Conservation (phyloP, 30 jellyfish, hydroid and myxozoan genomes). For the Nemopilema nomurai region DNA sequence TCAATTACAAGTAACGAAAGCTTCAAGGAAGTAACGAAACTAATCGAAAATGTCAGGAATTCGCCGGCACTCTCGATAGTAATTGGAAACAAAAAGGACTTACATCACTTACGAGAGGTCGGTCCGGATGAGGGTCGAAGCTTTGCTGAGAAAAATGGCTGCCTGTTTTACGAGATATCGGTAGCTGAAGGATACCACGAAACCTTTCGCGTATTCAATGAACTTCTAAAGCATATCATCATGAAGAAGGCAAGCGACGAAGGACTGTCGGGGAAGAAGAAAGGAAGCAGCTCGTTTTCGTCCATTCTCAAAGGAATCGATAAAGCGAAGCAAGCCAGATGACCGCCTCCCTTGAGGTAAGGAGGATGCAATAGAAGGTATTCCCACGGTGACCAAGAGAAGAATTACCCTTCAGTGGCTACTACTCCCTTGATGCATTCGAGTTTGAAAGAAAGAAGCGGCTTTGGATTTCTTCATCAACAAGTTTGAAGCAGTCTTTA, state of each 20-base stretch:
- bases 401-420: too few species aligned
- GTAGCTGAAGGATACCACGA: conserved; percentile 92
- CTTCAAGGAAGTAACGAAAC: conserved; percentile 64
- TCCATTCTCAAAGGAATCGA: conserved; percentile 75
- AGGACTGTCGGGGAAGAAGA: conserved; percentile 71
- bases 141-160: conserved; percentile 73
- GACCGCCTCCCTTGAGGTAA: too few species aligned
- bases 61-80: conserved; percentile 61
- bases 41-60: conserved; percentile 55
- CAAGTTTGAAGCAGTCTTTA: too few species aligned
- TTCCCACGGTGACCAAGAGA: too few species aligned
- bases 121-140: conserved; percentile 80
- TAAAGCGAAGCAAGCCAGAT: conserved; percentile 64
- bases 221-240: conserved; percentile 59
- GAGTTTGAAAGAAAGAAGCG: too few species aligned
- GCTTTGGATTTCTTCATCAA: too few species aligned
- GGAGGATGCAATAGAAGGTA: too few species aligned
- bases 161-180: conserved; percentile 77
- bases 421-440: too few species aligned
- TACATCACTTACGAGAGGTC: conserved; percentile 88
- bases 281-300: conserved; percentile 67
- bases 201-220: conserved; percentile 75
- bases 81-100: conserved; percentile 86
- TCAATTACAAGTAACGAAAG: conserved; percentile 79
- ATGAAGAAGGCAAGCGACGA: conserved; percentile 69